phyloP scores from a whole-genome alignment of 2,888 invertebrate genomes.

The Dolomedes plantarius region DNA sequence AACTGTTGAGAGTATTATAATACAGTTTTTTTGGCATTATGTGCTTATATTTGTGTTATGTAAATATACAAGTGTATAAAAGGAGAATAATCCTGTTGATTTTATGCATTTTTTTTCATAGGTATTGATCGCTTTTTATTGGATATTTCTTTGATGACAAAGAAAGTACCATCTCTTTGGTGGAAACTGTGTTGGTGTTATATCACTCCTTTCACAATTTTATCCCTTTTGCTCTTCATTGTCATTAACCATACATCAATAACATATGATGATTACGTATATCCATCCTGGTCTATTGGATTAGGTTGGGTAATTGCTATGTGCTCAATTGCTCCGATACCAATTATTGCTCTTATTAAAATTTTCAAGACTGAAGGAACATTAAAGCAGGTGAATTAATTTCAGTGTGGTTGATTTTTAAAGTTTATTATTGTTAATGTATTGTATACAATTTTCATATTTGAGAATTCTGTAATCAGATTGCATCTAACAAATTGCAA shows the following conservation, averaged over 20 bases:
- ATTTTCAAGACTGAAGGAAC: constrained; percentile 59
- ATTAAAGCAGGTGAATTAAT: constrained; percentile 54
- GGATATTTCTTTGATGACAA: constrained; percentile 73
- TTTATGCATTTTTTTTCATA: constrained; percentile 64
- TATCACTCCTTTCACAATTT: constrained; percentile 68
- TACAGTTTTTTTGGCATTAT: too few species aligned
- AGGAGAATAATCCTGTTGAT: too few species aligned
- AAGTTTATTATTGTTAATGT: too few species aligned
- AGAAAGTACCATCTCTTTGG: constrained; percentile 57
- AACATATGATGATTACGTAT: constrained; percentile 76
- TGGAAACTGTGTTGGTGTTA: constrained; percentile 71
- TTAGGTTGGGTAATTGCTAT: constrained; percentile 77
- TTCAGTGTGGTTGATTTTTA: too few species aligned
- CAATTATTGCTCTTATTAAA: constrained; percentile 74
- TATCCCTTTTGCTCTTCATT: constrained; percentile 57
- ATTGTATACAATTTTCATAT: too few species aligned
- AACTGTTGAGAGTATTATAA: too few species aligned
- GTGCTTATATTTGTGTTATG: too few species aligned
- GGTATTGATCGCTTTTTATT: constrained; percentile 75
- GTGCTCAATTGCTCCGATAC: constrained; percentile 76
- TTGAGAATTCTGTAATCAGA: too few species aligned
- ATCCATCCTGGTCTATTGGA: constrained; percentile 75
- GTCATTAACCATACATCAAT: constrained; percentile 75
- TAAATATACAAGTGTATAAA: too few species aligned
- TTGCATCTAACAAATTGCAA: too few species aligned